phyloP scores from a whole-genome alignment of 2,888 invertebrate species.

The Lobophora halterata region DNA sequence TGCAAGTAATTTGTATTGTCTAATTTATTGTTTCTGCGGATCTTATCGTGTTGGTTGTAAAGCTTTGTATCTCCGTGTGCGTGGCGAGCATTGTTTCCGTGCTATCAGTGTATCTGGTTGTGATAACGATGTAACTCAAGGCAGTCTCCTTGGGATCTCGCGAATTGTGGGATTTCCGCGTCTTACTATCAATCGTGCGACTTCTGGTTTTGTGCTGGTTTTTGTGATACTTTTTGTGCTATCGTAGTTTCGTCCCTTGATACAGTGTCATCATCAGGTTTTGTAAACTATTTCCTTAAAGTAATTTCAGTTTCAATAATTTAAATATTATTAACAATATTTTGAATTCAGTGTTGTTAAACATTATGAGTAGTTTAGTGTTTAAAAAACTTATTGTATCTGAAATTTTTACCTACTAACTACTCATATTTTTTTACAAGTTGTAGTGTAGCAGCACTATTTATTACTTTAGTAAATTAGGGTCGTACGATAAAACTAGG shows the following conservation, averaged over 20 bases:
- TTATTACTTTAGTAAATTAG: too few species aligned
- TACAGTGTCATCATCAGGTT: conserved; percentile 1
- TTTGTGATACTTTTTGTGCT: conserved; percentile 19
- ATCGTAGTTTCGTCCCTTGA: conserved; percentile 10
- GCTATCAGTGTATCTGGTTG: conserved; percentile 43
- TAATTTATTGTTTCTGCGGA: conserved; percentile 48
- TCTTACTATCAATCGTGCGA: conserved; percentile 29
- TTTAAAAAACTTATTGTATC: too few species aligned
- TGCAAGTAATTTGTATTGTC: conserved; percentile 38
- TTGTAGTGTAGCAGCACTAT: too few species aligned
- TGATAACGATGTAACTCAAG: conserved; percentile 48
- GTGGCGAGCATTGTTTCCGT: conserved; percentile 37
- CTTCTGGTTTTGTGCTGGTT: conserved; percentile 16
- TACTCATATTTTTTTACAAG: too few species aligned
- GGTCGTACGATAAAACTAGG: too few species aligned
- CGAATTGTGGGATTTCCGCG: conserved; percentile 38
- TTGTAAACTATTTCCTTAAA: neutral
- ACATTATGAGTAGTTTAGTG: too few species aligned
- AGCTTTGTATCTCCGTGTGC: conserved; percentile 24
- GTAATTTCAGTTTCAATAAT: too few species aligned
- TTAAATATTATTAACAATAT: too few species aligned
- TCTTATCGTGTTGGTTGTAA: conserved; percentile 44
- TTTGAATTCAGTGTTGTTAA: too few species aligned
- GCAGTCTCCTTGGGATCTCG: conserved; percentile 44
- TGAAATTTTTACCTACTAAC: too few species aligned